Evolutionary conservation across 2,888 invertebrate species (phyloP), one percentile per base, ranked within the genome.

Genomic region (Melinopterus prodromus): DNA sequence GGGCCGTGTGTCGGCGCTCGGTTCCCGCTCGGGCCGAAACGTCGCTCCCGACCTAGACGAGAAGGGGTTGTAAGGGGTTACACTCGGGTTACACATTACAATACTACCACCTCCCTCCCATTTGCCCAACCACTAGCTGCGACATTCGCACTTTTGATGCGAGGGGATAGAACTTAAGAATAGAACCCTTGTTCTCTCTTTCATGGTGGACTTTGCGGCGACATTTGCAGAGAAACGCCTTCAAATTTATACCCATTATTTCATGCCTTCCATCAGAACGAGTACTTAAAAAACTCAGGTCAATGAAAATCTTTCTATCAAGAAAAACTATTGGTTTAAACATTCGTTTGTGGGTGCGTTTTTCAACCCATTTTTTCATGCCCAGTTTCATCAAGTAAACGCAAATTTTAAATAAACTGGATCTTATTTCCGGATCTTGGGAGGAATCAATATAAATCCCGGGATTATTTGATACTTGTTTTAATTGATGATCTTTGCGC

Each of bases 61-160:
- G 74, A 84, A 85, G 85, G 86, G 85, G 85, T 84, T 81, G 83
- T 82, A 86, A 85, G 86, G 86, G 87, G 85, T 86, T 84, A 84
- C 85, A 83, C 84, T 84, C 83, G 84, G 85, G 84, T 86, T 86
- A 84, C 85, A 85, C 84, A 84, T 84, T 85, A 86, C 86, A 85
- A 86, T 85, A 82, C 85, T 84, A 83, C 85, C 85, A 82, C 85
- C 85, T 84, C 85, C 85, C 85, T 84, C 82, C 84, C 83, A 82
- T 84, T 81, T 81, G 79, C 81, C 82, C 82, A 79, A 78, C 78
- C 82, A 81, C 80, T 80, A 80, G 82, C 83, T 81, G 81, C 79
- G 84, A 84, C 85, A 83, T 84, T 84, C 84, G 83, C 83, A 83
- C 74, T 74, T 74, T 80, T 80, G 74, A 74, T 74, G 74, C 74